Percentiles rank a stretch among this genome's conserved stretches.
phyloP scores from a whole-genome alignment of 2,888 invertebrate species.

The Schizaphis graminum region DNA sequence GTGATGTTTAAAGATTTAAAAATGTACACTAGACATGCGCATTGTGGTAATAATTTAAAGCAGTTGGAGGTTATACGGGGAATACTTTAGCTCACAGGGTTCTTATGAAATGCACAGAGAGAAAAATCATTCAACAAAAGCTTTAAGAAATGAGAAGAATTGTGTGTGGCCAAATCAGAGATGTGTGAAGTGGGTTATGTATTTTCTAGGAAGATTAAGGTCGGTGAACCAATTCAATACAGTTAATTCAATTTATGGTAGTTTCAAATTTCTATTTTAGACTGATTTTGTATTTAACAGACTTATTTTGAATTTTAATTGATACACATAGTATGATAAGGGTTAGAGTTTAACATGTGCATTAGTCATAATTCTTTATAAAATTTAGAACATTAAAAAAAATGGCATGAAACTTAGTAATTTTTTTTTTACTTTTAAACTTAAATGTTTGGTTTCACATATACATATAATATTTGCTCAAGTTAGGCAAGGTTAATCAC shows the following conservation, averaged over 20 bases:
- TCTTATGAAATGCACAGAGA: not conserved
- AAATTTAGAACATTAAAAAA: not conserved
- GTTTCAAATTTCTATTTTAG: not conserved
- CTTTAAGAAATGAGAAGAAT: not conserved
- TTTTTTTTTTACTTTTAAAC: conserved; percentile 16
- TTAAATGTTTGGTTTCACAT: conserved; percentile 5
- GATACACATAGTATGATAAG: not conserved
- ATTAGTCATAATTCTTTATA: not conserved
- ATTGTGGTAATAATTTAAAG: not conserved
- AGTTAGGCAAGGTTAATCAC: conserved; percentile 12
- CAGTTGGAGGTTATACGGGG: not conserved
- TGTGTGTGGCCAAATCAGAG: not conserved
- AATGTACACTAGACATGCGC: not conserved
- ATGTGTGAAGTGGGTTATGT: not conserved
- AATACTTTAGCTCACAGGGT: not conserved
- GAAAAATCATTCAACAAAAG: not conserved
- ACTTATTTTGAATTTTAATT: not conserved
- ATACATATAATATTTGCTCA: conserved; percentile 21
- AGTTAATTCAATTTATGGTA: not conserved
- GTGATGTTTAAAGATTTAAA: not conserved
- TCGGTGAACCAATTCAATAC: not conserved
- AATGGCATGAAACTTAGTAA: not conserved
- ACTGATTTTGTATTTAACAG: not conserved
- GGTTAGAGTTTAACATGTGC: not conserved
- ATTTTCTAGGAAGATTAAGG: not conserved